Percentiles rank a stretch among this genome's conserved stretches.
phyloP scores from a whole-genome alignment of 2,888 invertebrate species.

The Vannuccia rotundouncinata region DNA sequence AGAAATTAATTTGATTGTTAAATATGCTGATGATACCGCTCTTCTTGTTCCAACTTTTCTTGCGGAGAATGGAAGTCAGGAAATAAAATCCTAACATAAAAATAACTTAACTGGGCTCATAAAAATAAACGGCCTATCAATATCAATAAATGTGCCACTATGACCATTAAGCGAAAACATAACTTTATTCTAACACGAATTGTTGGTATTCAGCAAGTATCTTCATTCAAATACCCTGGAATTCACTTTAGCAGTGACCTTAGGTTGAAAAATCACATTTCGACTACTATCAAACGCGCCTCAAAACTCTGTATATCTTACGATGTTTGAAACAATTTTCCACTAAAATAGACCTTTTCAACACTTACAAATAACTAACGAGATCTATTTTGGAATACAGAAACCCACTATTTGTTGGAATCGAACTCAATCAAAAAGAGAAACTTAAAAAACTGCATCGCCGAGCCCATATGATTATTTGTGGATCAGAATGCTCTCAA shows the following conservation, averaged over 20 bases:
- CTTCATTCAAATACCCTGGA: slow-evolving; percentile 12
- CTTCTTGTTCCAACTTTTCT: no score
- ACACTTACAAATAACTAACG: slow-evolving; percentile 13
- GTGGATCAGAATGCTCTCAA: slow-evolving; percentile 3
- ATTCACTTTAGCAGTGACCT: slow-evolving; percentile 23
- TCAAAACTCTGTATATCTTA: slow-evolving; percentile 16
- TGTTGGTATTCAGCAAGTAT: neutral
- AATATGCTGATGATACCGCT: no score
- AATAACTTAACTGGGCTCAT: no score
- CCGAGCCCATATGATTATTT: slow-evolving; percentile 21
- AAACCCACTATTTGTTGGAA: slow-evolving; percentile 5
- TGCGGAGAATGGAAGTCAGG: no score
- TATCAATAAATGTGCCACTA: no score
- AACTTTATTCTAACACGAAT: slow-evolving; percentile 7
- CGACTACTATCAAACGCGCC: neutral
- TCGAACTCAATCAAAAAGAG: slow-evolving; percentile 24
- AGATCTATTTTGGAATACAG: slow-evolving; percentile 8
- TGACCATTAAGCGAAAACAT: neutral
- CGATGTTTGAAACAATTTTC: neutral
- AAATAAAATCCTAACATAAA: no score
- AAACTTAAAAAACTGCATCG: no score
- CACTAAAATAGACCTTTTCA: slow-evolving; percentile 1
- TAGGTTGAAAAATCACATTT: slow-evolving; percentile 7
- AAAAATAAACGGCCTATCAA: no score
- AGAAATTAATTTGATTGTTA: no score